Base-by-base conservation (phyloP, 2,888 invertebrate species). In the Magallana nippona region DNA sequence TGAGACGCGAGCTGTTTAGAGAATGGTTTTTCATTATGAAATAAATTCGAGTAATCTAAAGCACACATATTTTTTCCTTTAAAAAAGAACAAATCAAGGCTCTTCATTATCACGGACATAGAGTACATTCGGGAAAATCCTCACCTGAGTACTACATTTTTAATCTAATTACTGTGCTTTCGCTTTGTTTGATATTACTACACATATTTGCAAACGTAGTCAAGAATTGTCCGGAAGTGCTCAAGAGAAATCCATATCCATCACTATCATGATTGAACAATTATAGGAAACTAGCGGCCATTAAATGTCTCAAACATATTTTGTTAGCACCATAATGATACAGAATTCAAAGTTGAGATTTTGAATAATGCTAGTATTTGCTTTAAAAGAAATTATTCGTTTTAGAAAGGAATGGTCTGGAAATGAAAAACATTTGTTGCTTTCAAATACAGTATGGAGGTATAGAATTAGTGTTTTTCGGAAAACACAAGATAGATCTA, bases 61-160 rank as follows among this genome's bases (percentile, higher is more conserved):
- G 71, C 19, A 71, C 71, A 11, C 71, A 60, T 60, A 27, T 71
- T 22, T 63, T 71, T 71, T 27, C 44, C 44, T 44, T 71, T 71
- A 15, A 22, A 71, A 71, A 71, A 27, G 71, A 32, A 22, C 71
- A 71, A 71, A 71, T 71, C 32, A 27, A 13, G 32, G 22, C 27
- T 32, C 13, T 15, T 27, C 22, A 71, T 71, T 71, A 71, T 27
- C 22, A 15, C 11, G 22, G 5, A 71, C 10, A 10, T 60, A 44
- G n/a, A 60, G 60, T 60, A 19, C 60, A 60, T 60, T 60, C 32
- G 71, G 22, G 13, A 71, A 71, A 71, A 71, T 71, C 27, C 22
- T 71, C 71, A 10, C 27, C 32, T 27, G 71, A 71, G 27, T 22
- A 13, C 27, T 22, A 71, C 11, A 27, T 32, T 63, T 63, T 71